A percentile compares a stretch with the other conserved stretches of the same genome.
phyloP scores from a whole-genome alignment of 1,140 invertebrate genomes.

The Lucilia cuprina region DNA sequence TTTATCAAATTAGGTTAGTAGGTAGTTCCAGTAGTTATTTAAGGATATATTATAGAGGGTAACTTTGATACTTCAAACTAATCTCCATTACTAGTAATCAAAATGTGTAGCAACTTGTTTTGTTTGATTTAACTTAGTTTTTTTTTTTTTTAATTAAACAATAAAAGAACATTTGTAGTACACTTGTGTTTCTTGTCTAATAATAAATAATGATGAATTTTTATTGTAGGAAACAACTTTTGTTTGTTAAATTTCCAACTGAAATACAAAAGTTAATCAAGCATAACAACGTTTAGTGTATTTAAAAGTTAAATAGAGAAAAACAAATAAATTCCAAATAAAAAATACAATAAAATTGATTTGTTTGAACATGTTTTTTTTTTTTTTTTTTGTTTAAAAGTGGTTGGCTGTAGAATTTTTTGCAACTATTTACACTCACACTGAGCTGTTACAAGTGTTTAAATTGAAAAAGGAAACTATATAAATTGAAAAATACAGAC shows the following conservation, averaged over 20 bases:
- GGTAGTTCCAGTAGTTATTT: too few species aligned
- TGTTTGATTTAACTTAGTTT: too few species aligned
- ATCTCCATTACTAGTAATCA: too few species aligned
- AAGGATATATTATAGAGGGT: too few species aligned
- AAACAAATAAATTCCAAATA: not conserved
- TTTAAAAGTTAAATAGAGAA: not conserved
- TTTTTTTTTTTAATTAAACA: too few species aligned
- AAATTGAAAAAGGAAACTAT: not conserved
- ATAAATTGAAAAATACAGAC: not conserved
- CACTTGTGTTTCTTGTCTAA: not conserved
- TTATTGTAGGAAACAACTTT: not conserved
- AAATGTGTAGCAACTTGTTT: too few species aligned
- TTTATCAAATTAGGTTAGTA: too few species aligned
- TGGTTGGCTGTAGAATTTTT: not conserved
- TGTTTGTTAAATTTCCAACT: not conserved
- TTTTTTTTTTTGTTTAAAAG: not conserved
- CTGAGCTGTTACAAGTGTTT: not conserved
- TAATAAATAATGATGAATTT: not conserved
- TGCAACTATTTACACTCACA: not conserved
- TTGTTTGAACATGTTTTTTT: not conserved
- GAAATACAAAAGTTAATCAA: slow-evolving; percentile 7
- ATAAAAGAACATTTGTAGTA: too few species aligned
- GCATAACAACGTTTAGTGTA: not conserved
- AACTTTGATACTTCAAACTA: too few species aligned
- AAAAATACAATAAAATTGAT: not conserved